Conservation (phyloP, 2,113 vertebrate species). For the Tachysurus vachellii region DNA sequence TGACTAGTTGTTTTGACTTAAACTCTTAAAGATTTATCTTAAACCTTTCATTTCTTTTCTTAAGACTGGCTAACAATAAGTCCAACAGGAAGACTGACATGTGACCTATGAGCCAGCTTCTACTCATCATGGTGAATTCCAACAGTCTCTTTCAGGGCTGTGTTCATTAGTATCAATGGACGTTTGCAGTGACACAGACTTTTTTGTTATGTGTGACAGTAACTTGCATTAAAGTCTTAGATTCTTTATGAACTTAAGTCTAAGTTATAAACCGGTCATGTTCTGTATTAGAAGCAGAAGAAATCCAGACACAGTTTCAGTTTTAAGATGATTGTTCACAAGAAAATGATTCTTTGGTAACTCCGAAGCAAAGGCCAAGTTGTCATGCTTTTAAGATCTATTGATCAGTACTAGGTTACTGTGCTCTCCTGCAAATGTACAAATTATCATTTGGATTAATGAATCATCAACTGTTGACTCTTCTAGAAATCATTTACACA, state of each 20-base stretch:
- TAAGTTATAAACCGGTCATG: background rate
- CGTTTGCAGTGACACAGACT: background rate
- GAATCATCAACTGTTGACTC: conserved; percentile 54
- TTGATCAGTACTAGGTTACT: conserved; percentile 36
- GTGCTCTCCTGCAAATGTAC: conserved; percentile 47
- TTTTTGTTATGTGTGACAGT: background rate
- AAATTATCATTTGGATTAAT: conserved; percentile 52
- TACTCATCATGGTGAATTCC: conserved; percentile 29
- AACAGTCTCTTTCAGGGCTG: conserved; percentile 6
- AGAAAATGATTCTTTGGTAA: conserved; percentile 8
- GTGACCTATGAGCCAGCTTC: conserved; percentile 32
- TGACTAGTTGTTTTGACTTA: conserved; percentile 17
- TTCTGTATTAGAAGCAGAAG: background rate
- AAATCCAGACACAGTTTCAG: background rate
- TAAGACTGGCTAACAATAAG: background rate
- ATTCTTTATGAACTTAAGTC: background rate
- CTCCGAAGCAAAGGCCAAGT: conserved; percentile 22
- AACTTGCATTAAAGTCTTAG: conserved; percentile 4
- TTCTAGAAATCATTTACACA: conserved; percentile 58
- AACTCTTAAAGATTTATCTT: background rate
- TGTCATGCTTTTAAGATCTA: conserved; percentile 42
- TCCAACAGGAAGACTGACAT: background rate
- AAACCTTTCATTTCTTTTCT: background rate
- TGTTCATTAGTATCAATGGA: conserved; percentile 7
- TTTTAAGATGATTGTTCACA: conserved; percentile 7